phyloP scores from a whole-genome alignment of 2,113 vertebrate species.

The Ramphastos sulfuratus region DNA sequence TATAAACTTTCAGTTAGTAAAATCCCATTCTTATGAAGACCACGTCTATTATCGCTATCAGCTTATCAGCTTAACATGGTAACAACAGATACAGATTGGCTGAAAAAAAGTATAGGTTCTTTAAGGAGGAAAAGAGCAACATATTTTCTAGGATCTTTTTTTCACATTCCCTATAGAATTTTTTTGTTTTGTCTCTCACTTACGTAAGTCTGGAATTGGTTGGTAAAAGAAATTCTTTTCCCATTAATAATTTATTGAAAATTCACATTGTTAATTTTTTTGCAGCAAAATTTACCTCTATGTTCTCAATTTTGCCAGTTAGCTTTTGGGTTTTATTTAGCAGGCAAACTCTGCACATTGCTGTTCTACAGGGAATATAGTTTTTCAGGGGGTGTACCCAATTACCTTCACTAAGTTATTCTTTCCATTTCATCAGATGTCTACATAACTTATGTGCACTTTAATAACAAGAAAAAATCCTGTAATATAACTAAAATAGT shows the following conservation, averaged over 20 bases:
- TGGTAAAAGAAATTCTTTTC: neutral
- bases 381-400: neutral
- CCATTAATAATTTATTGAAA: neutral
- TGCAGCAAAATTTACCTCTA: neutral
- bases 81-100: neutral
- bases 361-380: neutral
- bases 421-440: neutral
- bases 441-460: neutral
- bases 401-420: neutral
- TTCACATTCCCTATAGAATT: neutral
- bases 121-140: neutral
- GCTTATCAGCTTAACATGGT: neutral
- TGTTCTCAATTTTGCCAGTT: neutral
- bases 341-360: neutral
- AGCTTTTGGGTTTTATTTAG: neutral
- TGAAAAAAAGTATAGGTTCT: neutral
- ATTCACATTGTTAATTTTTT: neutral
- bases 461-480: neutral
- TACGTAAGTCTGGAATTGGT: neutral
- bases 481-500: neutral
- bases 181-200: neutral
- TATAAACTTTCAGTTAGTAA: neutral
- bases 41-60: neutral
- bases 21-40: neutral
- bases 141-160: neutral